Conservation (phyloP, 2,888 invertebrate genomes). For the Alloscopus bannaensis region DNA sequence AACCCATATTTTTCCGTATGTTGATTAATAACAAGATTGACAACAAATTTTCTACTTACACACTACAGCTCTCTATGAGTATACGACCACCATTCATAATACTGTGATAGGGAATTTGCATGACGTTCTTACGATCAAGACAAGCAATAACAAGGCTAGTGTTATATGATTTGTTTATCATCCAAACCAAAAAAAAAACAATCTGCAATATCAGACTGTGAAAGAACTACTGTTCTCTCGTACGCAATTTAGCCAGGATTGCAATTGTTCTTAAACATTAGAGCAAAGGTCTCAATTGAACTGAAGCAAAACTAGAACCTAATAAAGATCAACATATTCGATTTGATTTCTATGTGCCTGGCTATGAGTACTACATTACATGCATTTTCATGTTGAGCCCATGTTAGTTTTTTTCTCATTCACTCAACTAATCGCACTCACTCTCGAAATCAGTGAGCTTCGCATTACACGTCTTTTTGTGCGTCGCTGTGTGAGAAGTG, state of each 20-base stretch:
- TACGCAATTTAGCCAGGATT: too few relatives aligned
- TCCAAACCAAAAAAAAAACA: too few relatives aligned
- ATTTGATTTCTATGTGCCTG: conserved; percentile 46
- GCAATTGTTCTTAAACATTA: too few relatives aligned
- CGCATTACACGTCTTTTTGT: conserved; percentile 23
- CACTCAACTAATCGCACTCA: conserved; percentile 19
- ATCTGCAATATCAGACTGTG: too few relatives aligned
- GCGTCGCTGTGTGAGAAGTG: conserved; percentile 18
- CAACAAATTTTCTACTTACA: conserved; percentile 59
- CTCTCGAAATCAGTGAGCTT: conserved; percentile 42
- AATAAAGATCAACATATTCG: conserved; percentile 35
- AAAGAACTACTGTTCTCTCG: too few relatives aligned
- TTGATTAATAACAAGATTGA: conserved; percentile 62
- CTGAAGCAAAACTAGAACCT: conserved; percentile 53
- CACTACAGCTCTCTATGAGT: too few relatives aligned
- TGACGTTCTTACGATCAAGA: not conserved
- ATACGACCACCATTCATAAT: conserved; percentile 43
- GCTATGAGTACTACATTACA: too few relatives aligned
- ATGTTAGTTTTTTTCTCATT: conserved; percentile 45
- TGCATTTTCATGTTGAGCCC: too few relatives aligned
- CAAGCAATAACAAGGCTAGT: not conserved
- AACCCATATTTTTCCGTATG: conserved; percentile 26
- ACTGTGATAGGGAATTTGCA: not conserved
- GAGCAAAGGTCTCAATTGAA: not conserved
- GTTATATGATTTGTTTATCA: not conserved